Percentiles rank a stretch among this genome's conserved stretches.
These are phyloP conservation scores for Alentia gelatinosa DNA, from an alignment of 2,888 invertebrate species.

Conservation along the genomic window DNA sequence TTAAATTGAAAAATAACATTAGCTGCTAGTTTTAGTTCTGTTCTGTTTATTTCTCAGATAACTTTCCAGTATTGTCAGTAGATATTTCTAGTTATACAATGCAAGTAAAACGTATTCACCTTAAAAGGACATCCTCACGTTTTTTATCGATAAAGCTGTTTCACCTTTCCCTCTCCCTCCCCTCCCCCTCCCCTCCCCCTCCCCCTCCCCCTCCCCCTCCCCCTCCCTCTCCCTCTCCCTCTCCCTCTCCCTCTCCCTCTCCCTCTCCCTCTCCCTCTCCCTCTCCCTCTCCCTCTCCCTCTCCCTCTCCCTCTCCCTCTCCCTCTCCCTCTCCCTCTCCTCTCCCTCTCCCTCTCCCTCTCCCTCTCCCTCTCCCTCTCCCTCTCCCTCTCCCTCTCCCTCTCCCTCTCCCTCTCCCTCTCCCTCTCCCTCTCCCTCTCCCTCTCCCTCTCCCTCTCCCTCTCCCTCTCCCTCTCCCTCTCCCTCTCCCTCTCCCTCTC, in stretches of 20 bases:
- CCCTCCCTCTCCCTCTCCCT: not conserved
- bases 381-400: not conserved
- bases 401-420: conserved; percentile 37
- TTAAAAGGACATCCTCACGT: no score
- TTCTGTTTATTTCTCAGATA: no score
- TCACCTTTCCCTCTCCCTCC: not conserved
- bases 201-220: not conserved
- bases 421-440: conserved; percentile 42
- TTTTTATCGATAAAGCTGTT: no score
- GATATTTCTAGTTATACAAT: no score
- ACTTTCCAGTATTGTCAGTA: no score
- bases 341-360: conserved; percentile 9
- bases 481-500: not conserved
- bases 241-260: not conserved
- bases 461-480: not conserved
- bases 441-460: conserved; percentile 21
- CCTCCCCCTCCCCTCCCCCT: not conserved
- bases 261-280: not conserved
- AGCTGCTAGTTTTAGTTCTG: no score
- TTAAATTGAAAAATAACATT: no score
- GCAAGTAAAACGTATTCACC: no score
- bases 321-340: conserved; percentile 52
- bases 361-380: not conserved
- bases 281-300: not conserved
- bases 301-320: conserved; percentile 50